Evolutionary conservation across 2,113 vertebrate species (phyloP).

Genomic region (Xenopus laevis): DNA sequence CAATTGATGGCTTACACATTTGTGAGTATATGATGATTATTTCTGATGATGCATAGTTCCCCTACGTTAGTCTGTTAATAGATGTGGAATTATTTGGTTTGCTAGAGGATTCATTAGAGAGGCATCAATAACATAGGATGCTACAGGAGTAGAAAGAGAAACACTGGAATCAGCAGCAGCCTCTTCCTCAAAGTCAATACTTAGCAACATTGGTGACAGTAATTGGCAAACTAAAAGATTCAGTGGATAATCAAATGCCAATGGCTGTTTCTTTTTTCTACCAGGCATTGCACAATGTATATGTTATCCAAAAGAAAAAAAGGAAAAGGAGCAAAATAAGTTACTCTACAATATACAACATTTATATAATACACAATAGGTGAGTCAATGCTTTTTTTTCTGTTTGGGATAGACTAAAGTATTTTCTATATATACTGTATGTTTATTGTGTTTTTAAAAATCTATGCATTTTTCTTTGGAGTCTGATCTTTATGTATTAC

Average conservation of each 20-base stretch:
- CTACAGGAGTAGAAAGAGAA: constrained; percentile 26
- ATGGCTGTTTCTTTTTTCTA: constrained; percentile 17
- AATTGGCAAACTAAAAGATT: constrained; percentile 43
- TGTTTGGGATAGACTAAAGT: neutral
- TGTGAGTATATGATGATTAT: constrained; percentile 29
- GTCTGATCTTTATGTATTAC: too few relatives aligned
- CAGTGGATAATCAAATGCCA: constrained; percentile 42
- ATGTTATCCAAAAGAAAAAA: constrained; percentile 12
- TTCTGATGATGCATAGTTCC: constrained; percentile 31
- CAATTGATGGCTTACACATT: constrained; percentile 29
- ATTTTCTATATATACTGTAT: too few relatives aligned
- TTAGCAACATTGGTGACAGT: constrained; percentile 37
- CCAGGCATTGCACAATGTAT: constrained; percentile 5
- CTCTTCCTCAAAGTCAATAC: constrained; percentile 34
- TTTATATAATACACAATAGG: neutral
- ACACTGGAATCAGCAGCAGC: constrained; percentile 35
- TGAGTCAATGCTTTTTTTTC: neutral
- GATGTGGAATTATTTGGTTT: constrained; percentile 44
- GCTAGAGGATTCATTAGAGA: constrained; percentile 44
- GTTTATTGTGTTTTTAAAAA: too few relatives aligned
- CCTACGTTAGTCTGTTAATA: constrained; percentile 43
- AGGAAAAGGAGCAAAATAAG: neutral
- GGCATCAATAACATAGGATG: constrained; percentile 36
- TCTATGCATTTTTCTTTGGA: too few relatives aligned
- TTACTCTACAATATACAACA: neutral